Conservation (phyloP, 2,797 vertebrate genomes). For the Hemitrygon akajei region DNA sequence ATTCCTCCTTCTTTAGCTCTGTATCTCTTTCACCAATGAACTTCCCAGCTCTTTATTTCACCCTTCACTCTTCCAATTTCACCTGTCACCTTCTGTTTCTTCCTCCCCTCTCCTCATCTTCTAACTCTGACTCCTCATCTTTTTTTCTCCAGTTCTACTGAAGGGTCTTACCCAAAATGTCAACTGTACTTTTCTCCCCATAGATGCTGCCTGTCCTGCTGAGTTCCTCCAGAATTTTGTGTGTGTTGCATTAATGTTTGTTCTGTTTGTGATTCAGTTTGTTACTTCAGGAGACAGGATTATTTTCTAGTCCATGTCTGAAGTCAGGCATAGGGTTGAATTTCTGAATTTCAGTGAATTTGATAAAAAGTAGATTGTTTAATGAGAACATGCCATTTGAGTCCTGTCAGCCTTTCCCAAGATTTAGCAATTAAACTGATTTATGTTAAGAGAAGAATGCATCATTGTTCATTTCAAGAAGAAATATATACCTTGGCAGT, state of each 20-base stretch:
- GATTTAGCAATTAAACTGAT: conserved; percentile 19
- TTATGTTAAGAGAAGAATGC: background rate
- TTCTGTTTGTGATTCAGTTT: background rate
- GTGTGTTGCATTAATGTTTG: background rate
- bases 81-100: too few species aligned
- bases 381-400: background rate
- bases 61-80: too few species aligned
- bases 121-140: too few species aligned
- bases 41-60: too few species aligned
- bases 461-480: background rate
- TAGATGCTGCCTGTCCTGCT: too few species aligned
- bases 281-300: background rate
- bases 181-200: too few species aligned
- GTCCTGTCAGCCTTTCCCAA: conserved; percentile 1
- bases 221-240: too few species aligned
- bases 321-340: background rate
- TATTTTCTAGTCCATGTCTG: background rate
- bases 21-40: too few species aligned
- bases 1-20: too few species aligned
- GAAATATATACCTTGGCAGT: background rate
- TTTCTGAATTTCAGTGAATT: background rate
- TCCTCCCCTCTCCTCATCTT: too few species aligned
- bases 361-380: conserved; percentile 20
- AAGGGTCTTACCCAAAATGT: too few species aligned
- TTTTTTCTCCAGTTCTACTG: too few species aligned